Percentiles rank a stretch among this genome's conserved stretches.
Evolutionary conservation across 2,888 invertebrate genomes (phyloP).

Genomic region (Agrotis puta): DNA sequence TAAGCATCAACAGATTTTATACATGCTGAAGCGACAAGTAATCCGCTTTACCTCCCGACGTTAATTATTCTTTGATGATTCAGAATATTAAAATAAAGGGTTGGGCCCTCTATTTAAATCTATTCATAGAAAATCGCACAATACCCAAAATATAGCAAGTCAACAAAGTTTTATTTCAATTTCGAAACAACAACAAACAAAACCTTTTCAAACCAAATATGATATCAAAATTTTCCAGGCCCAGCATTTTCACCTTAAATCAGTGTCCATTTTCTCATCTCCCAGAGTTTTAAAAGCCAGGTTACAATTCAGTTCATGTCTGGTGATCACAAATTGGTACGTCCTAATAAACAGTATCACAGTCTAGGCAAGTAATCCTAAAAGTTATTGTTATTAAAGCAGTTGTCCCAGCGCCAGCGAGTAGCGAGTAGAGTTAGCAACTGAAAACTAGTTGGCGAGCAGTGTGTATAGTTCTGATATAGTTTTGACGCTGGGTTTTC

Average conservation of each 20-base stretch:
- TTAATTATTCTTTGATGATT: too few relatives aligned
- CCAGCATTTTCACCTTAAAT: background rate
- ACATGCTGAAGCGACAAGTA: too few relatives aligned
- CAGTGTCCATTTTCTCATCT: background rate
- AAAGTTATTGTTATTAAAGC: conserved; percentile 19
- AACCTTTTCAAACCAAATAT: background rate
- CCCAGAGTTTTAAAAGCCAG: background rate
- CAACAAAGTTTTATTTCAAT: background rate
- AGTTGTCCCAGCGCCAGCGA: too few relatives aligned
- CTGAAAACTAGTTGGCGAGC: too few relatives aligned
- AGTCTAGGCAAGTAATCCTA: conserved; percentile 20
- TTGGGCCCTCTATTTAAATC: too few relatives aligned
- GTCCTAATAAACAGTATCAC: conserved; percentile 29
- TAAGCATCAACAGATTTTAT: too few relatives aligned
- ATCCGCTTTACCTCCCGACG: too few relatives aligned
- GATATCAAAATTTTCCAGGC: background rate
- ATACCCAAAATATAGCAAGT: background rate
- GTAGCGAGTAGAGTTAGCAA: too few relatives aligned
- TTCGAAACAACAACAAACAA: background rate
- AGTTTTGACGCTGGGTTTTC: too few relatives aligned
- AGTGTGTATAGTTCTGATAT: too few relatives aligned
- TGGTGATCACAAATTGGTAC: conserved; percentile 5
- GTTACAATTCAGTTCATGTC: background rate
- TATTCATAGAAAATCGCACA: background rate
- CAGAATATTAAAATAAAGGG: too few relatives aligned